Evolutionary conservation across 1,140 invertebrate genomes (phyloP), one percentile per base, ranked within the genome.

Genomic region (Galleria mellonella): DNA sequence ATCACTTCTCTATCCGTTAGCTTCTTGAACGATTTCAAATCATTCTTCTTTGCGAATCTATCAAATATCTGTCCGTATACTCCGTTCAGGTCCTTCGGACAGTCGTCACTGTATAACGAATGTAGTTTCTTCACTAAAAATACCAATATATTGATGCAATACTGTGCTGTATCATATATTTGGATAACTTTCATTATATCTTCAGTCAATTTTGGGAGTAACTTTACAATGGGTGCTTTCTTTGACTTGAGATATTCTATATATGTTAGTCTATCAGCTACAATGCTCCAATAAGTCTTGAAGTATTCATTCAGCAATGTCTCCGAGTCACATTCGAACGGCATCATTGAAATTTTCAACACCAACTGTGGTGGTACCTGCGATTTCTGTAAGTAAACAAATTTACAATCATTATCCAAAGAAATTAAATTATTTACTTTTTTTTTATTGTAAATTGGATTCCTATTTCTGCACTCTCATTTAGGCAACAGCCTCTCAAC

Each of bases 301-400:
- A 10, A 47, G 35, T 84, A 72, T n/a, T 81, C 68, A 3, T 43
- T 54, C 3, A 75, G 47, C 1, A 78, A 43, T 8, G 48, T 30
- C 15, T 60, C 42, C 1, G 50, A 15, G 0, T 71, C 65, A 9
- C 49, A 50, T 45, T 83, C 74, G 32, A 83, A 81, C 1, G 74
- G 62, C 74, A 83, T 74, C 37, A 59, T 71, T 0, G 78, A 83
- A n/a, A 84, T 37, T 47, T 82, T 82, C 0, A 84, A 40, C 0
- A 84, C 46, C 4, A 82, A 46, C 32, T 77, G 71, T 12, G 81
- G 69, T 6, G 62, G 63, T 46, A 59, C 12, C 7, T 39, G 32
- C 9, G 59, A 32, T 11, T 47, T 65, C 77, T 82, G 67, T n/a
- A n/a, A n/a, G 39, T 76, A 76, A 23, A 35, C 37, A 40, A 33